Base-by-base conservation (phyloP, 2,888 invertebrate species). In the Leptura quadrifasciata region DNA sequence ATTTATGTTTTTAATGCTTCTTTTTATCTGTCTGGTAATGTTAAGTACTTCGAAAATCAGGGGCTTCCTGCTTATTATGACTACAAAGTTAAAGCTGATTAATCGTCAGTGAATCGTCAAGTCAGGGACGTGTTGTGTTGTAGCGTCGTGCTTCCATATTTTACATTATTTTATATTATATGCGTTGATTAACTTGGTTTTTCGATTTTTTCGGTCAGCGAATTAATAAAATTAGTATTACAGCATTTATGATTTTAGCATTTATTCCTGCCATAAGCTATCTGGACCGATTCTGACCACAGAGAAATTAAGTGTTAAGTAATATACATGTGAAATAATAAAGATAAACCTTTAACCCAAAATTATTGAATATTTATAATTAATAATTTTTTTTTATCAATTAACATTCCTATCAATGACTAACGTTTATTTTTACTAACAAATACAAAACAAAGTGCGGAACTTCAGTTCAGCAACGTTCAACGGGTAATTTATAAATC, bases 31-130 rank as follows among this genome's bases (percentile, higher is more conserved):
- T 31, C 60, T 61, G 60, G 31, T n/a, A 31, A 61, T 17, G 27
- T 17, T 61, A 61, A 61, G 31, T 61, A 61, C 17, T 8, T n/a
- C 60, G 60, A n/a, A 61, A 61, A 61, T 61, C 60, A 27, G 60
- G 31, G 60, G 60, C 60, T 61, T 61, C 60, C 31, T n/a, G 17
- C 27, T 47, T 47, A 47, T 61, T 61, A 61, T 27, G 58, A 58
- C 58, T 24, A 24, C 27, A 8, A 21, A 15, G 21, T 58, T 27
- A 27, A 61, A 61, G 60, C 60, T 31, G 60, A 27, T 61, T 61
- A 61, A 9, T n/a, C 47, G 47, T n/a, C 6, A 47, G 47, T 47
- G n/a, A 47, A 47, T 47, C 47, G 47, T 47, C 17, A 39, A 6
- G 47, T 47, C 47, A 47, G 47, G 47, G 47, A n/a, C n/a, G 47